A percentile compares a stretch with the other conserved stretches of the same genome.
Evolutionary conservation across 2,113 vertebrate genomes (phyloP).

Genomic region (Petroica traversi): DNA sequence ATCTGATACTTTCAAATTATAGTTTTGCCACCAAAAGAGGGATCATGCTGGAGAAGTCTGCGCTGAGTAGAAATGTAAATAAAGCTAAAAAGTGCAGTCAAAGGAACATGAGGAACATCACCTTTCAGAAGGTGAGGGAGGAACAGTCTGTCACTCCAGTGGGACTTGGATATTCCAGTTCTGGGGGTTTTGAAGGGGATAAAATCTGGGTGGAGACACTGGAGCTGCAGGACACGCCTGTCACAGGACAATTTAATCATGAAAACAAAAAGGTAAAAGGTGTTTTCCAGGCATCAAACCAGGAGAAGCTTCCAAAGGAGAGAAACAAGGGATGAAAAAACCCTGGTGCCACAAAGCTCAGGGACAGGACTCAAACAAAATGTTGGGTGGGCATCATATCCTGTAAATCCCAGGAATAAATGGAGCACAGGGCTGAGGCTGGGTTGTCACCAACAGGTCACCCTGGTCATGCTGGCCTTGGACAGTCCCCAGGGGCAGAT

Average conservation of each 20-base stretch:
- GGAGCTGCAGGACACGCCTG: neutral
- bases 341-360: neutral
- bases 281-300: neutral
- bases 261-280: neutral
- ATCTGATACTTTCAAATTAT: neutral
- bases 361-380: neutral
- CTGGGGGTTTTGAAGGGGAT: neutral
- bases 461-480: neutral
- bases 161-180: neutral
- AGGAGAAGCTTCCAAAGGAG: neutral
- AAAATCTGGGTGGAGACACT: neutral
- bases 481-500: neutral
- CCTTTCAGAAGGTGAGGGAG: neutral
- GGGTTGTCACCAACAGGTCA: neutral
- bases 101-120: neutral
- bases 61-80: neutral
- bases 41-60: neutral
- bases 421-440: neutral
- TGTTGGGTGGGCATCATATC: neutral
- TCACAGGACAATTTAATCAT: neutral
- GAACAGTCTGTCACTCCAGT: neutral
- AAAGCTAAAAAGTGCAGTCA: fast-evolving
- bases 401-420: neutral
- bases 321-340: neutral
- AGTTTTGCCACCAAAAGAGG: neutral